Conservation (phyloP, 2,113 vertebrate species). For the Urocitellus parryii region DNA sequence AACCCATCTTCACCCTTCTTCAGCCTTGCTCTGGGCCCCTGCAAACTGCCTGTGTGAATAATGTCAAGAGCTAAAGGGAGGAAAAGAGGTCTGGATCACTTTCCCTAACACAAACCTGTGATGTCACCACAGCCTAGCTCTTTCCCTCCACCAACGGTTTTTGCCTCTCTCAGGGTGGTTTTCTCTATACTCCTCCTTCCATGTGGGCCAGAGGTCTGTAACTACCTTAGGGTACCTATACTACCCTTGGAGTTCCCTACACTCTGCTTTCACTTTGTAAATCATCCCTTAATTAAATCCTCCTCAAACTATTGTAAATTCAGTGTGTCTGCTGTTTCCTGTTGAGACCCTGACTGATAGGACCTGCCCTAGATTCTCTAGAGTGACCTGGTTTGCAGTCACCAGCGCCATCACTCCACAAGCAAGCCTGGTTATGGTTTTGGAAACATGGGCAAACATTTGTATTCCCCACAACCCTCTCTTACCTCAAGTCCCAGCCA, state of each 20-base stretch:
- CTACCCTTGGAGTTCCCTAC: background rate
- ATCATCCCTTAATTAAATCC: background rate
- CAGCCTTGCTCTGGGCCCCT: background rate
- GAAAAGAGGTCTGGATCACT: background rate
- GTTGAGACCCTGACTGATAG: background rate
- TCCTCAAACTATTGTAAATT: background rate
- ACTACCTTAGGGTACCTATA: background rate
- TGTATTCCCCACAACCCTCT: background rate
- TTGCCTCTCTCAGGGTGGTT: background rate
- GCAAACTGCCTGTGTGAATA: background rate
- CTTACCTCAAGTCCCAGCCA: conserved; percentile 15
- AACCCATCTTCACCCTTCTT: background rate
- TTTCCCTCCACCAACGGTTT: background rate
- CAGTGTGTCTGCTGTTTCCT: background rate
- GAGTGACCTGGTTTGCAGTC: background rate
- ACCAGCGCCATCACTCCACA: background rate
- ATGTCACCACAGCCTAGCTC: background rate
- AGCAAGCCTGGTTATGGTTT: background rate
- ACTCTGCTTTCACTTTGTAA: background rate
- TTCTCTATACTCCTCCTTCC: background rate
- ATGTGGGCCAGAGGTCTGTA: background rate
- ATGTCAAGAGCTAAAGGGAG: background rate
- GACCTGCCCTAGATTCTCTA: background rate
- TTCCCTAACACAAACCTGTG: background rate
- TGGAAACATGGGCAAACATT: background rate